These are phyloP conservation scores for Hippocampus mohnikei DNA, from an alignment of 2,113 vertebrate genomes.

Conservation along the genomic window DNA sequence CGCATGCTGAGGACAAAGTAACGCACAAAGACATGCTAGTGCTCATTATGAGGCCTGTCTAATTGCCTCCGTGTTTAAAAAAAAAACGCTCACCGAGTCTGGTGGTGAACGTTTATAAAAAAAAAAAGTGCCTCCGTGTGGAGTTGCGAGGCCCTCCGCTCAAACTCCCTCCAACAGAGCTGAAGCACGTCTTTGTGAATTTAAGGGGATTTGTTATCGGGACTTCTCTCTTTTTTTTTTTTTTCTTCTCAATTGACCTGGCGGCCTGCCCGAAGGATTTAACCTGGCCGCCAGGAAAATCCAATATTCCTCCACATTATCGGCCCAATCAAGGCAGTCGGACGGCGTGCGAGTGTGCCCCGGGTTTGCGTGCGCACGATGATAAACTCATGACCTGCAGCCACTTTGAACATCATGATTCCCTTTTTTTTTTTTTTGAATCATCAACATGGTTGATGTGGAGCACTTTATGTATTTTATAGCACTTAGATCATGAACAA, in stretches of 20 bases:
- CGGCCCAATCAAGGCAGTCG: conserved; percentile 63
- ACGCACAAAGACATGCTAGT: neutral
- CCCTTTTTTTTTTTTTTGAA: neutral
- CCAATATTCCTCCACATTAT: conserved; percentile 69
- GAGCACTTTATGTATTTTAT: neutral
- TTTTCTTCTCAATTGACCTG: conserved; percentile 61
- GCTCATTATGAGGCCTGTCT: neutral
- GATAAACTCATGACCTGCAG: conserved; percentile 61
- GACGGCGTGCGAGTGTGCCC: conserved; percentile 30
- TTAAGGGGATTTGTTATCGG: conserved; percentile 62
- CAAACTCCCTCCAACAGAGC: conserved; percentile 51
- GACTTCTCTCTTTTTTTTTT: conserved; percentile 47
- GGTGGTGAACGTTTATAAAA: conserved; percentile 22
- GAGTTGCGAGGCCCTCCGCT: conserved; percentile 37
- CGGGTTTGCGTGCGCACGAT: conserved; percentile 25
- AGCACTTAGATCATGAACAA: neutral
- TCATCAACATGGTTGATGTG: neutral
- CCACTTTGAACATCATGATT: conserved; percentile 21
- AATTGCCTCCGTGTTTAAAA: neutral
- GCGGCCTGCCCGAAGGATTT: conserved; percentile 63
- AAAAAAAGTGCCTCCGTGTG: conserved; percentile 34
- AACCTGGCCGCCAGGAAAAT: conserved; percentile 54
- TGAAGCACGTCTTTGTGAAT: conserved; percentile 61
- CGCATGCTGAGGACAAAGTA: neutral
- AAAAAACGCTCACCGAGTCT: conserved; percentile 8